Evolutionary conservation across 2,113 vertebrate species (phyloP).

Genomic region (Drymodes brunneopygia): DNA sequence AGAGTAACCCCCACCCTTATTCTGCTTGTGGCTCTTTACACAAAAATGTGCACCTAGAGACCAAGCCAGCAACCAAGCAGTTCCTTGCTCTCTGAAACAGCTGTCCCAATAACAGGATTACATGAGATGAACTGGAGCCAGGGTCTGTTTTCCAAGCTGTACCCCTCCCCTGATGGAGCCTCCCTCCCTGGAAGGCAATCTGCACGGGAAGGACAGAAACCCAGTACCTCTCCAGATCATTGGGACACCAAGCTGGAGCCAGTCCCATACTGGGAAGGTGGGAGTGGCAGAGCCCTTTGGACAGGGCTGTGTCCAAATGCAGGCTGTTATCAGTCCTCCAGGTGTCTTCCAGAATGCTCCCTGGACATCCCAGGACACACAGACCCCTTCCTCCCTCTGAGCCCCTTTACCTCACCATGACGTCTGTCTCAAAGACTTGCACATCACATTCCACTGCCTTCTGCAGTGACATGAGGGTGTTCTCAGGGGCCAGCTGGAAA

Average conservation of each 20-base stretch:
- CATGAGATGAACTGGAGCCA: not conserved
- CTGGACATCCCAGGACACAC: not conserved
- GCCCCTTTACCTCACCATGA: conserved; percentile 84
- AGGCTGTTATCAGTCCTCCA: not conserved
- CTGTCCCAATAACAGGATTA: not conserved
- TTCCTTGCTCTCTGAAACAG: not conserved
- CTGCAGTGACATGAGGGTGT: conserved; percentile 90
- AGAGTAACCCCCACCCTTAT: not conserved
- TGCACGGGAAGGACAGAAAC: not conserved
- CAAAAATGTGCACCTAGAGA: not conserved
- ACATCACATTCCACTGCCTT: conserved; percentile 79
- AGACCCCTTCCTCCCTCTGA: not conserved
- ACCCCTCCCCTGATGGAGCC: not conserved
- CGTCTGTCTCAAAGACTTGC: conserved; percentile 86
- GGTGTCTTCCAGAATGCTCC: not conserved
- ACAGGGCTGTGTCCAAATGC: not conserved
- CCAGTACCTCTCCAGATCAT: not conserved
- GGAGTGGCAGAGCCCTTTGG: not conserved
- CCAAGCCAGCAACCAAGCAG: not conserved
- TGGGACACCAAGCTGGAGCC: not conserved
- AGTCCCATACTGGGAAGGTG: not conserved
- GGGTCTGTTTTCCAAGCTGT: not conserved
- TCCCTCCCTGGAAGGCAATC: not conserved
- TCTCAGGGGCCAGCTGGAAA: conserved; percentile 89
- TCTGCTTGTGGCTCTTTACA: not conserved